These are phyloP conservation scores for Barypeithes pellucidus DNA, from an alignment of 2,888 invertebrate species.

Conservation along the genomic window DNA sequence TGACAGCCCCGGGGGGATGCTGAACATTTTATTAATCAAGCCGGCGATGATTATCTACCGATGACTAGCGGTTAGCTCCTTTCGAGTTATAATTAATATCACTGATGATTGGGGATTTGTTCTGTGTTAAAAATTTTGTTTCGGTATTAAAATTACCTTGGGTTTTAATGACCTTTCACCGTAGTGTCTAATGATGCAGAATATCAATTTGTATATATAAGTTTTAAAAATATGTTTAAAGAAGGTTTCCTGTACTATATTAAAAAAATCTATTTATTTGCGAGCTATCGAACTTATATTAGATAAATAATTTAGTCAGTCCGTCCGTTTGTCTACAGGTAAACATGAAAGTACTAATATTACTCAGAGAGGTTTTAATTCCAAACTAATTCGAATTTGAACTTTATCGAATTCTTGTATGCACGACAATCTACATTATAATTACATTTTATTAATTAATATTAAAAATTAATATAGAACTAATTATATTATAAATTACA, in stretches of 20 bases:
- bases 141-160: constrained; percentile 38
- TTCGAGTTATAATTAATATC: constrained; percentile 55
- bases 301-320: too few species aligned
- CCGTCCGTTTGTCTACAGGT: too few species aligned
- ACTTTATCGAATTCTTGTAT: too few species aligned
- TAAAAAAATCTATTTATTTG: neutral
- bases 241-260: neutral
- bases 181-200: constrained; percentile 10
- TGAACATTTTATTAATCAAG: constrained; percentile 63
- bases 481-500: too few species aligned
- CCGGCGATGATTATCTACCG: constrained; percentile 60
- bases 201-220: constrained; percentile 9
- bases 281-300: neutral
- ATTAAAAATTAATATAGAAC: too few species aligned
- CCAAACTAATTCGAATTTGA: too few species aligned
- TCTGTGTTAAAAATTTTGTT: constrained; percentile 47
- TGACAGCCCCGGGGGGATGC: constrained; percentile 60
- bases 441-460: too few species aligned
- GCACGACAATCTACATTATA: too few species aligned
- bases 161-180: constrained; percentile 27
- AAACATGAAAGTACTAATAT: too few species aligned
- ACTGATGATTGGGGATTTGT: constrained; percentile 52
- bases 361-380: too few species aligned
- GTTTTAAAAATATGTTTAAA: neutral
- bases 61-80: constrained; percentile 55